These are phyloP conservation scores for Actinia tenebrosa DNA, from an alignment of 64 coral and sea anemone species.

Conservation along the genomic window DNA sequence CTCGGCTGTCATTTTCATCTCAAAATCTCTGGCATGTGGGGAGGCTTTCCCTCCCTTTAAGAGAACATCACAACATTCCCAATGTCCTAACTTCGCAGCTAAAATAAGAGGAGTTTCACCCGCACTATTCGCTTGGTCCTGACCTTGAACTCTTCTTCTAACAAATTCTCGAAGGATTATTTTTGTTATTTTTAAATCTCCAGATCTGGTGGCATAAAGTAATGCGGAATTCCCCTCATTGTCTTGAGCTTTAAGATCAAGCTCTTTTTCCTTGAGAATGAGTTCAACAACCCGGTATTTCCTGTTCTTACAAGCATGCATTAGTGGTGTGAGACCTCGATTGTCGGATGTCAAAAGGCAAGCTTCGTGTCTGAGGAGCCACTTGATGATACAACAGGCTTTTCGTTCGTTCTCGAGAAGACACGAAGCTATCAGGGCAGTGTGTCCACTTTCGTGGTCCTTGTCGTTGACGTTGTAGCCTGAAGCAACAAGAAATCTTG, in stretches of 20 bases:
- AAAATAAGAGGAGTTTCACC: constrained; percentile 78
- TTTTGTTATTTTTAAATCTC: constrained; percentile 43
- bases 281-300: constrained; percentile 37
- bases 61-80: constrained; percentile 33
- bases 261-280: constrained; percentile 46
- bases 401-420: constrained; percentile 56
- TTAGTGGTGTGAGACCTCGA: constrained; percentile 47
- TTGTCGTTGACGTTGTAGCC: constrained; percentile 62
- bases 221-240: constrained; percentile 55
- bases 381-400: constrained; percentile 51
- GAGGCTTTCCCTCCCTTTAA: constrained; percentile 52
- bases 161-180: constrained; percentile 52
- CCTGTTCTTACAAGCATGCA: constrained; percentile 61
- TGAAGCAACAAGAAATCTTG: constrained; percentile 44
- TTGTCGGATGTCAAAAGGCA: constrained; percentile 29
- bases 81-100: constrained; percentile 59
- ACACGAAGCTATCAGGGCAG: constrained; percentile 54
- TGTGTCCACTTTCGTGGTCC: constrained; percentile 41
- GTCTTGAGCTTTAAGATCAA: constrained; percentile 49
- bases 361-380: constrained; percentile 53
- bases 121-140: constrained; percentile 62
- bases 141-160: constrained; percentile 23
- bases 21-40: constrained; percentile 57
- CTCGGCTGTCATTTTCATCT: constrained; percentile 40
- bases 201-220: constrained; percentile 52